phyloP scores from a whole-genome alignment of 2,797 vertebrate species.

The Sardinella longiceps region DNA sequence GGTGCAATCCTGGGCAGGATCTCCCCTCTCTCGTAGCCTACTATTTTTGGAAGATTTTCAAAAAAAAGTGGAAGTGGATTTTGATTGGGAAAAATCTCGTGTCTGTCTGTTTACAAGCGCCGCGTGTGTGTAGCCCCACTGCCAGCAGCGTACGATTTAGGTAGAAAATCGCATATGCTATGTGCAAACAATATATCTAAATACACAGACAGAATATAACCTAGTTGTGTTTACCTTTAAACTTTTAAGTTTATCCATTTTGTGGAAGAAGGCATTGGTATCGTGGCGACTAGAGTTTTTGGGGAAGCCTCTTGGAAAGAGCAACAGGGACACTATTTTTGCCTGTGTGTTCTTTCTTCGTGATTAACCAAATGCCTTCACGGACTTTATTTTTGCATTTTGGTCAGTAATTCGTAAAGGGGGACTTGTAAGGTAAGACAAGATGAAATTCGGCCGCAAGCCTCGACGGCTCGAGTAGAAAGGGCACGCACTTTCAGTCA shows the following conservation, averaged over 20 bases:
- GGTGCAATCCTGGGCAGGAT: slow-evolving; percentile 66
- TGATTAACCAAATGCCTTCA: slow-evolving; percentile 23
- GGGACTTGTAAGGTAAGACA: slow-evolving; percentile 6
- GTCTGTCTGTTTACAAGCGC: slow-evolving; percentile 93
- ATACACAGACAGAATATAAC: slow-evolving; percentile 18
- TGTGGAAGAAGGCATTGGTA: slow-evolving; percentile 29
- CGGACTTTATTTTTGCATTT: background rate
- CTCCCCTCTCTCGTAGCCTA: slow-evolving; percentile 74
- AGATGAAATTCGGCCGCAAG: background rate
- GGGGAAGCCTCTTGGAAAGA: slow-evolving; percentile 41
- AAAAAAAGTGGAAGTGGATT: slow-evolving; percentile 90
- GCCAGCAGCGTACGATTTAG: slow-evolving; percentile 75
- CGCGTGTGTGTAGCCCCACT: slow-evolving; percentile 81
- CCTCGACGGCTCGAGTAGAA: background rate
- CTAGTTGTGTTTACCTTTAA: slow-evolving; percentile 35
- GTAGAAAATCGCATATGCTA: slow-evolving; percentile 46
- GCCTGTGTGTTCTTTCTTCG: slow-evolving; percentile 34
- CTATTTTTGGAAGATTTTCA: slow-evolving; percentile 92
- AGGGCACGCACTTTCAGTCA: background rate
- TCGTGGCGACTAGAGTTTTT: slow-evolving; percentile 32
- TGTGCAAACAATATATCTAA: slow-evolving; percentile 32
- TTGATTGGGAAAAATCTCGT: slow-evolving; percentile 90
- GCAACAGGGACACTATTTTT: slow-evolving; percentile 49
- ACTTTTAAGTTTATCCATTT: slow-evolving; percentile 36
- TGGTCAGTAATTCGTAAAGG: background rate